A percentile compares a stretch with the other conserved stretches of the same genome.
Evolutionary conservation across 2,797 vertebrate species (phyloP).

Genomic region (Melanotaenia pygmaea): DNA sequence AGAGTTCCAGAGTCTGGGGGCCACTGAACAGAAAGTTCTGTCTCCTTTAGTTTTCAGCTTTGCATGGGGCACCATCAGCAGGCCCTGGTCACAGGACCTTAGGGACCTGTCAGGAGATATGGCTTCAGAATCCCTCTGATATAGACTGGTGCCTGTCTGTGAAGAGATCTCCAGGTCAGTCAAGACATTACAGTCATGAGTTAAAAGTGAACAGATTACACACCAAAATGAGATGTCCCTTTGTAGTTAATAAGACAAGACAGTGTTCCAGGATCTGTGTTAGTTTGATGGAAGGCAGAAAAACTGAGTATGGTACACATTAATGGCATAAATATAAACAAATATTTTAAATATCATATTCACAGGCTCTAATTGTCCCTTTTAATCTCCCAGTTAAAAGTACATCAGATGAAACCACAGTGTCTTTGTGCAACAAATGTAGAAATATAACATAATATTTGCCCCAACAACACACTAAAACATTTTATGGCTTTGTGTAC

Average conservation of each 20-base stretch:
- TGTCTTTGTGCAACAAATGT: not conserved
- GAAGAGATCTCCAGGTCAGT: no score
- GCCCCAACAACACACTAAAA: not conserved
- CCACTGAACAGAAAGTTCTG: no score
- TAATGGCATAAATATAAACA: not conserved
- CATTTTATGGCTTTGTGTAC: not conserved
- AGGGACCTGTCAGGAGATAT: no score
- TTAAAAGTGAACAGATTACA: not conserved
- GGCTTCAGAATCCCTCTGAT: no score
- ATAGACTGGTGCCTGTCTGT: no score
- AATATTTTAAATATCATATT: not conserved
- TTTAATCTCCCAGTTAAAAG: not conserved
- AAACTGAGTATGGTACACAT: not conserved
- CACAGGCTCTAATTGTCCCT: not conserved
- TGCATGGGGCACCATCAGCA: no score
- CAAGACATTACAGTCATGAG: not conserved
- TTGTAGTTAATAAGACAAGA: no score
- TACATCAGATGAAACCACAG: not conserved
- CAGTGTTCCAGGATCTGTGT: not conserved
- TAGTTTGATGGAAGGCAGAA: not conserved
- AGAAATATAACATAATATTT: not conserved
- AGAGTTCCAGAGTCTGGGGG: no score
- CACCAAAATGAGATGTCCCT: no score
- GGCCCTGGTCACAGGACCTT: no score
- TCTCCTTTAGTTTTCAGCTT: no score